Conservation (phyloP, 2,797 vertebrate species). For the Brachyrhaphis roseni region DNA sequence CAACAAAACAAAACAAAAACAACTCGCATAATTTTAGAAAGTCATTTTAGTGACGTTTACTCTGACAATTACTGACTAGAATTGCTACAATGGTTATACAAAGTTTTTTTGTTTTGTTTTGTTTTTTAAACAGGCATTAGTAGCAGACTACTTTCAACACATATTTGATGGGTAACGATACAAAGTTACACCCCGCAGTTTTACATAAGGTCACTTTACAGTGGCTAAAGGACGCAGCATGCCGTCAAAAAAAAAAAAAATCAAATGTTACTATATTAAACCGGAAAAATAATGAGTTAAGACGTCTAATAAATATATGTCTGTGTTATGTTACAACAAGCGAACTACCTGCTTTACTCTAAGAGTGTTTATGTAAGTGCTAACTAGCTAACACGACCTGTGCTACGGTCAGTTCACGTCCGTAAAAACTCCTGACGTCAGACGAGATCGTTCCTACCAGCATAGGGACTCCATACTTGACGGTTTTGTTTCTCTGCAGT, state of each 20-base stretch:
- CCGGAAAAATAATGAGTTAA: neutral
- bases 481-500: slow-evolving; percentile 66
- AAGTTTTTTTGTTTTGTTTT: neutral
- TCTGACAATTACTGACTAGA: neutral
- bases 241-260: neutral
- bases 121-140: neutral
- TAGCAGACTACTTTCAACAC: no score
- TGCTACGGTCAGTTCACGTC: neutral
- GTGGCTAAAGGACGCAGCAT: neutral
- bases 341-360: neutral
- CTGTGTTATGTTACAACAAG: neutral
- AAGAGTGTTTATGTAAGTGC: neutral
- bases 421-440: neutral
- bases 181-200: neutral
- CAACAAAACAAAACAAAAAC: no score
- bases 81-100: neutral
- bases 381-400: neutral
- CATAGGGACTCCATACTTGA: slow-evolving; percentile 82
- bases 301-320: neutral
- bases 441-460: slow-evolving; percentile 65
- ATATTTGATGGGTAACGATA: neutral
- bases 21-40: neutral
- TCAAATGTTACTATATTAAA: neutral
- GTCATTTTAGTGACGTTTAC: neutral
- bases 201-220: neutral